These are phyloP conservation scores for Andrena hattorfiana DNA, from an alignment of 2,888 invertebrate species.

Conservation along the genomic window DNA sequence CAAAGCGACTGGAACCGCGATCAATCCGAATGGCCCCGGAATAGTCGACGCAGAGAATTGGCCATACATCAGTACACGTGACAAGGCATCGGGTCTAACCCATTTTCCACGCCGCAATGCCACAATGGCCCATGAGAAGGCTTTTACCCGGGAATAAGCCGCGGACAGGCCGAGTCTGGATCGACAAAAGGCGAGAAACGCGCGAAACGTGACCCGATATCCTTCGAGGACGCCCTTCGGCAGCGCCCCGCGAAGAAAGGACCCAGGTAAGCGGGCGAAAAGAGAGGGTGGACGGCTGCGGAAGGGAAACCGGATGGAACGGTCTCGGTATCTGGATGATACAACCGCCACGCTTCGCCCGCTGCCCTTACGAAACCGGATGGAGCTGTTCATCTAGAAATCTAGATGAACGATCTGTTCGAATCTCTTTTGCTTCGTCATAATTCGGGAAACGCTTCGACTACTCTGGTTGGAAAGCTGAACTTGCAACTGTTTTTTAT, in stretches of 20 bases:
- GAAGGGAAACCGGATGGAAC: conserved; percentile 69
- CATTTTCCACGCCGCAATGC: not conserved
- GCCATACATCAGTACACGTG: not conserved
- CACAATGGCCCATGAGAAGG: not conserved
- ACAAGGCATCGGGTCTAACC: conserved; percentile 4
- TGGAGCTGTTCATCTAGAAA: conserved; percentile 72
- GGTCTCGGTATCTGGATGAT: conserved; percentile 70
- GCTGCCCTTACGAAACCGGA: conserved; percentile 77
- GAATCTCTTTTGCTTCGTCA: not conserved
- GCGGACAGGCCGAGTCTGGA: conserved; percentile 2
- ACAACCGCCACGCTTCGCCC: conserved; percentile 69
- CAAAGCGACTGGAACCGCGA: no score
- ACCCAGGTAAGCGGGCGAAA: conserved; percentile 18
- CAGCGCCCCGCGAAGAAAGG: conserved; percentile 20
- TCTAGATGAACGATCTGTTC: conserved; percentile 20
- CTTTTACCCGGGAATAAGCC: not conserved
- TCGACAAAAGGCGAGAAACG: conserved; percentile 9
- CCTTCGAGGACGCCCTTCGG: conserved; percentile 33
- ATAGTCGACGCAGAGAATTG: not conserved
- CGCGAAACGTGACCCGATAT: conserved; percentile 57
- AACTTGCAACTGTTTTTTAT: no score
- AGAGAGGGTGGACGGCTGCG: conserved; percentile 18
- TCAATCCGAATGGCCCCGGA: no score
- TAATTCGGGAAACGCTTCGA: no score
- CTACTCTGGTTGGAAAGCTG: no score